Evolutionary conservation across 2,797 vertebrate species (phyloP).

Genomic region (Xiphophorus birchmanni): DNA sequence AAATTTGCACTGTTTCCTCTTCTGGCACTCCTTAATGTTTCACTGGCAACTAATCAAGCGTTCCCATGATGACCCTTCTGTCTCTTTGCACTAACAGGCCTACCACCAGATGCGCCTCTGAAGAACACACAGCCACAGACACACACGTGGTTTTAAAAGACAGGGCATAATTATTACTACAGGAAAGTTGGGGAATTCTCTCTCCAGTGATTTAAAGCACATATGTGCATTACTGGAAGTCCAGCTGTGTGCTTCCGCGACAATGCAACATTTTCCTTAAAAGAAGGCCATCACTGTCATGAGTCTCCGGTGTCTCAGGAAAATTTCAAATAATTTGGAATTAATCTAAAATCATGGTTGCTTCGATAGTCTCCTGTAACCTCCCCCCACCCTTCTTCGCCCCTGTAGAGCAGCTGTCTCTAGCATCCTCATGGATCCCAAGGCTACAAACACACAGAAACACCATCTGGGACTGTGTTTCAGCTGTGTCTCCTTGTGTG

Average conservation of each 20-base stretch:
- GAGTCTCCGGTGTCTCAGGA: conserved; percentile 62
- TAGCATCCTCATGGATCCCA: conserved; percentile 76
- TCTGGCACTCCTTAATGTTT: conserved; percentile 74
- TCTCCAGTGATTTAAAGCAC: conserved; percentile 60
- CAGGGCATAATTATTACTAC: conserved; percentile 56
- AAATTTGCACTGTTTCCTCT: conserved; percentile 76
- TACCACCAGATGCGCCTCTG: conserved; percentile 81
- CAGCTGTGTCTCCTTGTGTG: conserved; percentile 63
- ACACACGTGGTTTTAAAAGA: conserved; percentile 44
- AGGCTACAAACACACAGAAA: conserved; percentile 79
- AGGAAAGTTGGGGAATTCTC: conserved; percentile 56
- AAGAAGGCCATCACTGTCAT: conserved; percentile 49
- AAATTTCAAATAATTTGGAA: conserved; percentile 75
- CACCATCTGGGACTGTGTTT: conserved; percentile 82
- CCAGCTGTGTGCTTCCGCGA: conserved; percentile 41
- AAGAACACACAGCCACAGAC: conserved; percentile 57
- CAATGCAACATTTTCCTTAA: conserved; percentile 57
- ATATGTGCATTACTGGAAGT: conserved; percentile 40
- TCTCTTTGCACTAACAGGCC: conserved; percentile 81
- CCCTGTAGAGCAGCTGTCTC: conserved; percentile 83
- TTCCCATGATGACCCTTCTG: conserved; percentile 82
- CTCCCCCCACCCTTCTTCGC: conserved; percentile 49
- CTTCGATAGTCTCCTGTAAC: conserved; percentile 69
- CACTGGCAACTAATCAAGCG: conserved; percentile 81
- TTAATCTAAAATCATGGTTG: conserved; percentile 73